A percentile compares a stretch with the other conserved stretches of the same genome.
These are phyloP conservation scores for Limnephilus lunatus DNA, from an alignment of 2,888 invertebrate genomes.

Conservation along the genomic window DNA sequence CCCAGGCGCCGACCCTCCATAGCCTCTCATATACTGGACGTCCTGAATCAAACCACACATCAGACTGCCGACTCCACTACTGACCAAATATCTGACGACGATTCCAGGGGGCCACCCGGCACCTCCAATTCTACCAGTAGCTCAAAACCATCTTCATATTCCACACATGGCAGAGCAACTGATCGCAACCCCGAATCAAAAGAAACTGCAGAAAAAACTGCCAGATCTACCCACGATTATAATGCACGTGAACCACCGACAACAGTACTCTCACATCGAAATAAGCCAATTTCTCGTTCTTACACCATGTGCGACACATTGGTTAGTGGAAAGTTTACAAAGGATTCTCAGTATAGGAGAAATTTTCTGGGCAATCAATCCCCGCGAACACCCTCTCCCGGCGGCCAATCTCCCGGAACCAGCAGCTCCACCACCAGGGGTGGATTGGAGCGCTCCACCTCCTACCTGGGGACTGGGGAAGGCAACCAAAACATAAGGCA, in stretches of 20 bases:
- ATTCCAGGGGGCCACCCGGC: not conserved
- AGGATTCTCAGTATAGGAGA: not conserved
- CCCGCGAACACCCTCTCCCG: not conserved
- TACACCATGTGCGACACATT: not conserved
- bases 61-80: slow-evolving; percentile 2
- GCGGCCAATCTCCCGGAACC: not conserved
- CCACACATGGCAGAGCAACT: not conserved
- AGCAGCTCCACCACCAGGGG: not conserved
- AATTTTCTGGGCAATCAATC: not conserved
- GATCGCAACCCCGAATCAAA: not conserved
- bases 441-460: not conserved
- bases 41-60: not conserved
- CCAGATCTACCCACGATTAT: not conserved
- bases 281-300: not conserved
- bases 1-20: not conserved
- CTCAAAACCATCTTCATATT: not conserved
- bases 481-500: not conserved
- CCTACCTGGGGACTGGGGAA: not conserved
- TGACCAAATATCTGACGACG: not conserved
- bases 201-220: not conserved
- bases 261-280: not conserved
- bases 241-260: not conserved
- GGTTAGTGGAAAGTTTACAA: not conserved
- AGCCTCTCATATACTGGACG: not conserved
- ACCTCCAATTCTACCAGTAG: not conserved